phyloP scores from a whole-genome alignment of 2,797 vertebrate species.

The Balearica regulorum region DNA sequence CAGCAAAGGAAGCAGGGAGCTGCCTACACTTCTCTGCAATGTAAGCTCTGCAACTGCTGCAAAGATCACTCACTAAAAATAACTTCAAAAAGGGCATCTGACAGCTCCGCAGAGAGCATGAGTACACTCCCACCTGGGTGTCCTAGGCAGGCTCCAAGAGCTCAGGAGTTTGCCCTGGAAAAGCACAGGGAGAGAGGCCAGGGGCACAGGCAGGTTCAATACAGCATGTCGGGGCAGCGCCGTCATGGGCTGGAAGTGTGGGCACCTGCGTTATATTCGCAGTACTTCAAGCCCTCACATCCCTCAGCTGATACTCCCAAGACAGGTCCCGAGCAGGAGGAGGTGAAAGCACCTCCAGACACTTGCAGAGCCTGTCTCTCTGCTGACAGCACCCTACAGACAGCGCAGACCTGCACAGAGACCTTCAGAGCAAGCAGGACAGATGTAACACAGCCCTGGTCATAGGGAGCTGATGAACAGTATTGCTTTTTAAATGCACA shows the following conservation, averaged over 20 bases:
- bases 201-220: neutral
- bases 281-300: neutral
- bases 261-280: neutral
- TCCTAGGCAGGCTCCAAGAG: neutral
- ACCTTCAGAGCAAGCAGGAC: neutral
- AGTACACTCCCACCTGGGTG: slow-evolving; percentile 34
- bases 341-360: neutral
- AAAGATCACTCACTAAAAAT: slow-evolving; percentile 59
- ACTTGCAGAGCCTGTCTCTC: neutral
- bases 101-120: neutral
- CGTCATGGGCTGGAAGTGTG: neutral
- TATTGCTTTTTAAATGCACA: fast-evolving
- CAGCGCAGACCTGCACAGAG: neutral
- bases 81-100: slow-evolving; percentile 63
- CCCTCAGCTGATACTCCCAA: neutral
- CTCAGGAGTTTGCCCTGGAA: neutral
- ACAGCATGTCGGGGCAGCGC: neutral
- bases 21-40: slow-evolving; percentile 48
- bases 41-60: slow-evolving; percentile 42
- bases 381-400: neutral
- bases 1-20: slow-evolving; percentile 25
- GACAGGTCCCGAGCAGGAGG: neutral
- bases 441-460: neutral
- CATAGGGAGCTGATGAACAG: neutral
- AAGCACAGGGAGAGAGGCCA: neutral